Conservation (phyloP, 2,888 invertebrate genomes). For the Mongoloraphidia duomilia region DNA sequence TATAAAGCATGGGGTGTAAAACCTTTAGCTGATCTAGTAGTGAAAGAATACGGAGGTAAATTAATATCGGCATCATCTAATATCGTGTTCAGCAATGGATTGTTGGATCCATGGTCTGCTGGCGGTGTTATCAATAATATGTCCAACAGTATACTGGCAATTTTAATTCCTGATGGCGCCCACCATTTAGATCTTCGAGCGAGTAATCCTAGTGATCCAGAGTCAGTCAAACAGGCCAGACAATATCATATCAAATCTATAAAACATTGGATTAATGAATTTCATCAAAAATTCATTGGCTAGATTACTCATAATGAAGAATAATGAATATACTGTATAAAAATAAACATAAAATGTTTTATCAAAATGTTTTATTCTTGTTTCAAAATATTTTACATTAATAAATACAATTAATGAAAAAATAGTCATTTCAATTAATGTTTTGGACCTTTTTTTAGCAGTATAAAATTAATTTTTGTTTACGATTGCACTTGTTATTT, state of each 20-base stretch:
- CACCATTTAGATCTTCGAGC: constrained; percentile 75
- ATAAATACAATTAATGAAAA: too few relatives aligned
- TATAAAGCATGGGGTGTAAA: constrained; percentile 49
- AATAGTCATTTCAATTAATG: too few relatives aligned
- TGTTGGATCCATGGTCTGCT: constrained; percentile 77
- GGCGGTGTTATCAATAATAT: constrained; percentile 63
- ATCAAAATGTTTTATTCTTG: too few relatives aligned
- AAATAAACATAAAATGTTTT: too few relatives aligned
- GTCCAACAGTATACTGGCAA: constrained; percentile 47
- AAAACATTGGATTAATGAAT: constrained; percentile 37
- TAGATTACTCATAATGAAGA: too few relatives aligned
- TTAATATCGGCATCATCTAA: constrained; percentile 51
- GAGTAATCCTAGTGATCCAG: constrained; percentile 45
- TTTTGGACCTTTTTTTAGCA: too few relatives aligned
- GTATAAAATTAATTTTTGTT: too few relatives aligned
- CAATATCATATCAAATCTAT: constrained; percentile 46
- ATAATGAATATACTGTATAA: too few relatives aligned
- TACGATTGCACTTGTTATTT: too few relatives aligned
- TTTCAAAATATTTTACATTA: too few relatives aligned
- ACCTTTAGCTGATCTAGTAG: constrained; percentile 51
- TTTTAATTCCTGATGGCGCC: constrained; percentile 68
- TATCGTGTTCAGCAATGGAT: constrained; percentile 71
- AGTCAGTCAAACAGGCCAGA: constrained; percentile 47
- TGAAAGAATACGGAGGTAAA: constrained; percentile 67
- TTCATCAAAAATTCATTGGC: not conserved